phyloP scores from a whole-genome alignment of 2,113 vertebrate species.

The Odocoileus virginianus region DNA sequence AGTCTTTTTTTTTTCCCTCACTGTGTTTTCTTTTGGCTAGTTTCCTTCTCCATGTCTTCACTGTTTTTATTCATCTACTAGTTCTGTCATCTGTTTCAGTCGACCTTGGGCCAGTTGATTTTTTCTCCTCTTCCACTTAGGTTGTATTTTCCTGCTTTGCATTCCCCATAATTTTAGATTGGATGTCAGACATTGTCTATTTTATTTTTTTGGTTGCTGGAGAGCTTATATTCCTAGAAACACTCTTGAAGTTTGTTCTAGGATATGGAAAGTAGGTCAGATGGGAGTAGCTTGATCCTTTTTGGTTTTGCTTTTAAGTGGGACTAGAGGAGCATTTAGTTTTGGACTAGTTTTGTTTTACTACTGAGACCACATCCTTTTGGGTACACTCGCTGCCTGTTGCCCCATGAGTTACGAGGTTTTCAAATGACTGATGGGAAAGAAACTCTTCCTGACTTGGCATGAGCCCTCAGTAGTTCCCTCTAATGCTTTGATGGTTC shows the following conservation, averaged over 20 bases:
- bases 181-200: neutral
- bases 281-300: neutral
- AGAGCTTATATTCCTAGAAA: neutral
- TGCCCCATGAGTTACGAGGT: neutral
- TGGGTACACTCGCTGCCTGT: neutral
- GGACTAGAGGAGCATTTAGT: neutral
- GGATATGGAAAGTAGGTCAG: neutral
- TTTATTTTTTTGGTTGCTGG: conserved; percentile 8
- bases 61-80: neutral
- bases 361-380: neutral
- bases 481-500: neutral
- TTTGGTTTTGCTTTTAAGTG: neutral
- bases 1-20: neutral
- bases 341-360: neutral
- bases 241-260: neutral
- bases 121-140: neutral
- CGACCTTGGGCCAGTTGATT: neutral
- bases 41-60: neutral
- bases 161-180: neutral
- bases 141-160: neutral
- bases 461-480: neutral
- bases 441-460: neutral
- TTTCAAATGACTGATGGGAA: neutral
- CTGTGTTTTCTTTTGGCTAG: neutral
- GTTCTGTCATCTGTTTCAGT: neutral